Evolutionary conservation across 2,888 invertebrate species (phyloP).

Genomic region (Baccha elongata): DNA sequence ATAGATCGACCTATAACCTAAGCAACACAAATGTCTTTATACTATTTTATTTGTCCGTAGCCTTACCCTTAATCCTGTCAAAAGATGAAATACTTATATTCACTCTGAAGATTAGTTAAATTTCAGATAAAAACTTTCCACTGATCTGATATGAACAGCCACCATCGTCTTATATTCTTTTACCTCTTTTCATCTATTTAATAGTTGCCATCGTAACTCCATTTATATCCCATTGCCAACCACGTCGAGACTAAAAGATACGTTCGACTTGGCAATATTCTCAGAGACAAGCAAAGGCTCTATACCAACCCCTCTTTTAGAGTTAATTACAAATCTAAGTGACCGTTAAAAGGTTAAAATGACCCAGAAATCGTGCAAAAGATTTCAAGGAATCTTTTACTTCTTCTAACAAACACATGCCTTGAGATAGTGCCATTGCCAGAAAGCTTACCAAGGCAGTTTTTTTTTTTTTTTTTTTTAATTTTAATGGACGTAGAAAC

Average conservation of each 20-base stretch:
- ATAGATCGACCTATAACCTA: slow-evolving; percentile 4
- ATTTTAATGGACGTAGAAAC: slow-evolving; percentile 34
- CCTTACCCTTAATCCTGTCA: slow-evolving; percentile 2
- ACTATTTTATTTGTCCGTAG: not conserved
- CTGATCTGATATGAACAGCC: slow-evolving; percentile 20
- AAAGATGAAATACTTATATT: slow-evolving; percentile 45
- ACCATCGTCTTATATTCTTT: not conserved
- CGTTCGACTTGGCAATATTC: slow-evolving; percentile 23
- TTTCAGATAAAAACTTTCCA: slow-evolving; percentile 53
- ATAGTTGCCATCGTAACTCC: slow-evolving; percentile 42
- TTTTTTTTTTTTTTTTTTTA: slow-evolving; percentile 77
- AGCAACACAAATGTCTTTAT: not conserved
- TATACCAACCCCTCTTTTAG: slow-evolving; percentile 27
- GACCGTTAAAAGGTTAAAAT: slow-evolving; percentile 69
- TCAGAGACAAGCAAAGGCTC: slow-evolving; percentile 7
- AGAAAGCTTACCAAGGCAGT: slow-evolving; percentile 41
- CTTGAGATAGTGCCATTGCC: slow-evolving; percentile 17
- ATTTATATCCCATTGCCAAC: slow-evolving; percentile 11
- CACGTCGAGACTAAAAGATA: not conserved
- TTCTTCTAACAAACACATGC: not conserved
- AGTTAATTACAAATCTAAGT: slow-evolving; percentile 73
- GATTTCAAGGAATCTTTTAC: slow-evolving; percentile 32
- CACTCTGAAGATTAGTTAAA: slow-evolving; percentile 51
- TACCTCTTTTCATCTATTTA: slow-evolving; percentile 30
- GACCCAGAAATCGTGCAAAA: slow-evolving; percentile 54